Evolutionary conservation across 30 jellyfish, hydroid and myxozoan species (phyloP).

Genomic region (Hydractinia symbiolongicarpus): DNA sequence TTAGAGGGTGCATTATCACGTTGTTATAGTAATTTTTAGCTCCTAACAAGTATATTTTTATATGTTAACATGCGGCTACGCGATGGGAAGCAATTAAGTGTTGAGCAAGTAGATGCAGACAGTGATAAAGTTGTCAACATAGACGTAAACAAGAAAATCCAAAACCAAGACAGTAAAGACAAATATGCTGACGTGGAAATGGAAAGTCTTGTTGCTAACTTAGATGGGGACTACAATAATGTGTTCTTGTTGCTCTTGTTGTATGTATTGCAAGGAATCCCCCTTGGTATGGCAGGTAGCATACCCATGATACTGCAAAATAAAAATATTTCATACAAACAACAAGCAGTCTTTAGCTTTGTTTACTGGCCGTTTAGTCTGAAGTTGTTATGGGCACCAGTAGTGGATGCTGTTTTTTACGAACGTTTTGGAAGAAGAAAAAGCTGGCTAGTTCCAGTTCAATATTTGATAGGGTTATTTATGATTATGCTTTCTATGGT

Average conservation of each 20-base stretch:
- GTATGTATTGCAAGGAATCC: conserved; percentile 93
- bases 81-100: conserved; percentile 10
- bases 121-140: not conserved
- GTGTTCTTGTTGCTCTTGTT: conserved; percentile 58
- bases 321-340: conserved; percentile 67
- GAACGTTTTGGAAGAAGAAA: conserved; percentile 83
- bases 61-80: conserved; percentile 32
- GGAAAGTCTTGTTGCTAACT: conserved; percentile 13
- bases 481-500: conserved; percentile 79
- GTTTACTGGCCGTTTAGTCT: conserved; percentile 97
- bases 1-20: not conserved
- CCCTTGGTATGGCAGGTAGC: conserved; percentile 95
- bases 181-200: not conserved
- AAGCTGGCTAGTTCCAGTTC: conserved; percentile 96
- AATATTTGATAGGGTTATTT: conserved; percentile 72
- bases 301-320: conserved; percentile 93
- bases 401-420: conserved; percentile 82
- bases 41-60: too few species aligned
- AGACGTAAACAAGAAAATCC: conserved; percentile 10
- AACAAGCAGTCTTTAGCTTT: conserved; percentile 90
- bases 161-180: not conserved
- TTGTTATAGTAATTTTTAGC: too few species aligned
- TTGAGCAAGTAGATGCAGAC: conserved; percentile 1
- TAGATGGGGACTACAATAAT: conserved; percentile 60
- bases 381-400: conserved; percentile 99